These are phyloP conservation scores for Drosophila orena DNA, from an alignment of 1,140 invertebrate genomes.

Conservation along the genomic window DNA sequence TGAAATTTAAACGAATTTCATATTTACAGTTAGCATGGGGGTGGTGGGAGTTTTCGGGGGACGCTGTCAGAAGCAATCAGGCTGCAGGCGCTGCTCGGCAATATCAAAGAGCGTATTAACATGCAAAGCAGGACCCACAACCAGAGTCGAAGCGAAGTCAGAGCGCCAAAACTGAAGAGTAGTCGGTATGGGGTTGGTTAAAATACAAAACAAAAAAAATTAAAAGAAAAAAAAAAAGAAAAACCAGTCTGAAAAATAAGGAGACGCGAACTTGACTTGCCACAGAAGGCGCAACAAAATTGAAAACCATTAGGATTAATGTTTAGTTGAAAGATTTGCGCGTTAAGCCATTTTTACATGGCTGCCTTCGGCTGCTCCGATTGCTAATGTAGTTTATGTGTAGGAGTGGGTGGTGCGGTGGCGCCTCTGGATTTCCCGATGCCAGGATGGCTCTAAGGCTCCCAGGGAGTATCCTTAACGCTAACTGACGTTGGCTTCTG, in stretches of 20 bases:
- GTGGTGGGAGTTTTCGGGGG: neutral
- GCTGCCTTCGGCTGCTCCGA: slow-evolving; percentile 65
- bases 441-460: neutral
- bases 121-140: slow-evolving; percentile 74
- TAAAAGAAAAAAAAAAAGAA: neutral
- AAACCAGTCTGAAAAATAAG: slow-evolving; percentile 10
- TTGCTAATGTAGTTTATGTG: slow-evolving; percentile 83
- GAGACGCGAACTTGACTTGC: slow-evolving; percentile 67
- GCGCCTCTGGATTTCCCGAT: neutral
- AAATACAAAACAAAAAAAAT: slow-evolving; percentile 1
- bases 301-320: slow-evolving; percentile 83
- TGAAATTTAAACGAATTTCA: slow-evolving; percentile 57
- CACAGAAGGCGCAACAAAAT: slow-evolving; percentile 73
- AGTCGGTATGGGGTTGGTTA: neutral
- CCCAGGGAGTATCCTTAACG: slow-evolving; percentile 59
- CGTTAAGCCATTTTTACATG: slow-evolving; percentile 82
- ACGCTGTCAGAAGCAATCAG: slow-evolving; percentile 76
- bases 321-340: slow-evolving; percentile 83
- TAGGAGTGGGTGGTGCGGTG: slow-evolving; percentile 17
- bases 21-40: slow-evolving; percentile 44
- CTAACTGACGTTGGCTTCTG: slow-evolving; percentile 70
- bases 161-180: slow-evolving; percentile 36
- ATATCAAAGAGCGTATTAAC: slow-evolving; percentile 83
- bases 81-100: slow-evolving; percentile 74
- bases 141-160: slow-evolving; percentile 40